These are phyloP conservation scores for Drosophila mulleri DNA, from an alignment of 2,888 invertebrate genomes.

Conservation along the genomic window DNA sequence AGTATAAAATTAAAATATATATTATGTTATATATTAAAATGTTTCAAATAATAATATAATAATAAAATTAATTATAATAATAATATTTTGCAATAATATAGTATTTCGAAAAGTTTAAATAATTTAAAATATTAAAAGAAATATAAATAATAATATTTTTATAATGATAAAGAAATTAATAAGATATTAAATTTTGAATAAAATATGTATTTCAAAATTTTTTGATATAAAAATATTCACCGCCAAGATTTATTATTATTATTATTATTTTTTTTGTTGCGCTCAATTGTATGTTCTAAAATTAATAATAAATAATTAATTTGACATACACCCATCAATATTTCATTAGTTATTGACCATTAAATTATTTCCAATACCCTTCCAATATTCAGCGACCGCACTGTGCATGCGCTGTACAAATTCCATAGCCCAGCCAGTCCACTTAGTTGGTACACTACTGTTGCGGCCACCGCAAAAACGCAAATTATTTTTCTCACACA, in stretches of 20 bases:
- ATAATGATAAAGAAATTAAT: no score
- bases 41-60: no score
- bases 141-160: no score
- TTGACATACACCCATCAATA: not conserved
- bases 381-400: constrained; percentile 67
- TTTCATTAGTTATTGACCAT: not conserved
- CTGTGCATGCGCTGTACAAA: constrained; percentile 73
- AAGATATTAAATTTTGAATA: not conserved
- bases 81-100: no score
- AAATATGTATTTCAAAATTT: not conserved
- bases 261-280: not conserved
- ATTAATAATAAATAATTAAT: no score
- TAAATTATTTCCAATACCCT: constrained; percentile 10
- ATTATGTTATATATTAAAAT: no score
- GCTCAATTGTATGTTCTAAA: not conserved
- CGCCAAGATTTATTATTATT: not conserved
- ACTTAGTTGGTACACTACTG: constrained; percentile 51
- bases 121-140: not conserved
- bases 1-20: not conserved
- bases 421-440: constrained; percentile 12
- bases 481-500: constrained; percentile 58
- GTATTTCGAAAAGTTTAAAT: not conserved
- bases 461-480: constrained; percentile 55
- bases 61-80: no score
- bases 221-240: no score